Evolutionary conservation across 2,888 invertebrate genomes (phyloP).

Genomic region (Oscheius onirici): DNA sequence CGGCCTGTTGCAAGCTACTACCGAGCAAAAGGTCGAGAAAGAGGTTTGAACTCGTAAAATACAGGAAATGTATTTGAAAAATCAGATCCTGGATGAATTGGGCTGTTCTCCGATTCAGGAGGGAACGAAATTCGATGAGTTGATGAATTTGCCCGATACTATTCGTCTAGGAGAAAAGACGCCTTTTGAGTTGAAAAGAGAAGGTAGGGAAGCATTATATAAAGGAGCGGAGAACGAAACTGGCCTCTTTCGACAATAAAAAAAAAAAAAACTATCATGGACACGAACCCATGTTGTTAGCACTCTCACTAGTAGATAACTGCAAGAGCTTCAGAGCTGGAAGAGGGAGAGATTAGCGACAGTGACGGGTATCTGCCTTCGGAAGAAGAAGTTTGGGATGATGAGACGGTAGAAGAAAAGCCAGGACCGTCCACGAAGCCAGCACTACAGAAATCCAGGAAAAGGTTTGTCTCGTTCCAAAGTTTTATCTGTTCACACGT

Average conservation of each 20-base stretch:
- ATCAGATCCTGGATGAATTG: slow-evolving; percentile 20
- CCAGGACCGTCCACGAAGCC: background rate
- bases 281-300: too few relatives aligned
- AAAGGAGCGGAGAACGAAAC: too few relatives aligned
- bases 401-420: background rate
- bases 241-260: too few relatives aligned
- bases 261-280: too few relatives aligned
- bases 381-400: background rate
- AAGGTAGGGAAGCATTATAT: background rate
- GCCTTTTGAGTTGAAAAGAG: slow-evolving; percentile 28
- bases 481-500: too few relatives aligned
- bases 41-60: background rate
- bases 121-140: slow-evolving; percentile 22
- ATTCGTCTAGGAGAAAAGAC: slow-evolving; percentile 35
- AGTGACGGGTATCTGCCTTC: slow-evolving; percentile 29
- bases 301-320: too few relatives aligned
- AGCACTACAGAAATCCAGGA: background rate
- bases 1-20: slow-evolving; percentile 2
- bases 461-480: background rate
- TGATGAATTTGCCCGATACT: slow-evolving; percentile 26
- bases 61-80: background rate
- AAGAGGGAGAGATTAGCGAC: slow-evolving; percentile 21
- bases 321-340: background rate
- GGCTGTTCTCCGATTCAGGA: slow-evolving; percentile 1
- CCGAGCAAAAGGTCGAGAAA: slow-evolving; percentile 12